phyloP scores from a whole-genome alignment of 2,888 invertebrate species.

The Andrena bicolor region DNA sequence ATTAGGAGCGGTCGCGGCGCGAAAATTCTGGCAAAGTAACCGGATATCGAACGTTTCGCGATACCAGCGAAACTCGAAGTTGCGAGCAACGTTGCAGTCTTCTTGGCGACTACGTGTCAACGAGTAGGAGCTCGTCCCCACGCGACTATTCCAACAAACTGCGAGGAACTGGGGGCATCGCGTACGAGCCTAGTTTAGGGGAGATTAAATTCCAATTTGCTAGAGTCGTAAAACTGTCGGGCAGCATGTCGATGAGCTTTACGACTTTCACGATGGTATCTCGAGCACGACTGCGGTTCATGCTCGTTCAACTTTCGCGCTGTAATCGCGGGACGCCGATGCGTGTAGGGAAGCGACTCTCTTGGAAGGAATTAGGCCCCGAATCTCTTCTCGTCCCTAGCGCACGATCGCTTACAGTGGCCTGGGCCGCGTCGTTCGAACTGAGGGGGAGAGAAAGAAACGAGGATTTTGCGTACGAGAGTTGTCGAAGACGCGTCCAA shows the following conservation, averaged over 20 bases:
- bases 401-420: no score
- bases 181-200: background rate
- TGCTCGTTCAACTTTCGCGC: conserved; percentile 6
- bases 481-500: background rate
- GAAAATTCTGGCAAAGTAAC: conserved; percentile 18
- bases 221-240: conserved; percentile 1
- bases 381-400: no score
- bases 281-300: conserved; percentile 7
- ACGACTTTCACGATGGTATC: conserved; percentile 43
- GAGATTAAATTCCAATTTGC: conserved; percentile 49
- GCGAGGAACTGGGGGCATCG: background rate
- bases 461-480: background rate
- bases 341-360: background rate
- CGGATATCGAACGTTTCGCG: conserved; percentile 3
- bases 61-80: conserved; percentile 12
- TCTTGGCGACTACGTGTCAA: no score
- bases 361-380: conserved; percentile 1
- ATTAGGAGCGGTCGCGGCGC: conserved; percentile 6
- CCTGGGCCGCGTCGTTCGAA: no score
- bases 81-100: background rate
- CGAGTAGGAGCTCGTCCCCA: background rate
- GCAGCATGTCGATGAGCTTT: conserved; percentile 31
- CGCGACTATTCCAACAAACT: conserved; percentile 15
- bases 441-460: background rate
- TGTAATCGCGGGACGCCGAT: conserved; percentile 3